Evolutionary conservation across 2,888 invertebrate genomes (phyloP).

Genomic region (Lydus trimaculatus): DNA sequence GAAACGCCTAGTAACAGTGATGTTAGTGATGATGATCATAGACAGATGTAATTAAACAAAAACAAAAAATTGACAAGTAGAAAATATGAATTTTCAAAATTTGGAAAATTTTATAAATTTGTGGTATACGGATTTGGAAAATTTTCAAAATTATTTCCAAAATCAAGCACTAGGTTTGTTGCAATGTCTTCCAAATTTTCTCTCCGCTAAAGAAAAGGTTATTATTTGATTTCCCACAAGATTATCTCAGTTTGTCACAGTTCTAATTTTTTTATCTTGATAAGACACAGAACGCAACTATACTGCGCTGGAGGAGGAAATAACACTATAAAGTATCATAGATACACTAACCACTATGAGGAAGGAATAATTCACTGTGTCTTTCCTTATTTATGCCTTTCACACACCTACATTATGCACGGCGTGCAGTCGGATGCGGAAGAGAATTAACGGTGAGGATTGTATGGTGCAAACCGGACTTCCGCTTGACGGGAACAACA

Average conservation of each 20-base stretch:
- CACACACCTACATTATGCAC: too few species aligned
- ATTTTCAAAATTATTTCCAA: constrained; percentile 6
- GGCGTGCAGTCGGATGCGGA: too few species aligned
- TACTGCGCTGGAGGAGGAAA: too few species aligned
- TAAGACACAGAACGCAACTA: too few species aligned
- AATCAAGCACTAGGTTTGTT: not conserved
- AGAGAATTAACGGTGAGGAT: too few species aligned
- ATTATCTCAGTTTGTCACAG: not conserved
- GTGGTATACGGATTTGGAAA: not conserved
- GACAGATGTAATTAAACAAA: not conserved
- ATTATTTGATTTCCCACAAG: not conserved
- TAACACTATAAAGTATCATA: too few species aligned
- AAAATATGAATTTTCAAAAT: constrained; percentile 1
- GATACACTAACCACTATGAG: too few species aligned
- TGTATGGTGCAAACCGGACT: too few species aligned
- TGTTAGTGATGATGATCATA: not conserved
- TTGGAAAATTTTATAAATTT: not conserved
- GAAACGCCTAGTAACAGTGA: not conserved
- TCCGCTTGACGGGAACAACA: too few species aligned
- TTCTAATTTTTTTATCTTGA: too few species aligned
- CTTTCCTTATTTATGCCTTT: too few species aligned
- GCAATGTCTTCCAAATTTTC: not conserved
- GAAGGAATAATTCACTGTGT: too few species aligned
- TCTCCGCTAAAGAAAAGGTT: not conserved
- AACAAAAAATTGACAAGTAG: not conserved